Evolutionary conservation across 2,797 vertebrate genomes (phyloP).

Genomic region (Microctenopoma steveboyesi): DNA sequence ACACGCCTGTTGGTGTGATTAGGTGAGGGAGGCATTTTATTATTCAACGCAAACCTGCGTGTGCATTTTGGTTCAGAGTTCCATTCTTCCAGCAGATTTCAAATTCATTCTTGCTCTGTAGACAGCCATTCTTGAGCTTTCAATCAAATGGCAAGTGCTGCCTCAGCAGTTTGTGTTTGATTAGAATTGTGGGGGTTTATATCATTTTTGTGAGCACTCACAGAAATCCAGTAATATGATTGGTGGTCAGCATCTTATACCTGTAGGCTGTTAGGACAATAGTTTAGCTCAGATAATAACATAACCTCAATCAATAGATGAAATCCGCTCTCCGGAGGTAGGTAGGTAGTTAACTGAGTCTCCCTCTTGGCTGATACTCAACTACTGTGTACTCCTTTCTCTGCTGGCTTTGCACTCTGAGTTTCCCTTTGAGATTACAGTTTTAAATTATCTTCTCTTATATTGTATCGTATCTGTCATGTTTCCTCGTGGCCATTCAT

Average conservation of each 20-base stretch:
- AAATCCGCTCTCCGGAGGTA: constrained; percentile 14
- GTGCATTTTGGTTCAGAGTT: background rate
- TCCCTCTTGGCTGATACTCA: constrained; percentile 17
- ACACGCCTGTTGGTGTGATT: constrained; percentile 28
- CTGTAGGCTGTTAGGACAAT: background rate
- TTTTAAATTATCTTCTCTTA: constrained; percentile 51
- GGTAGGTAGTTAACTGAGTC: constrained; percentile 18
- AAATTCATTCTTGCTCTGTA: no score
- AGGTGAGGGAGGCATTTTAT: constrained; percentile 15
- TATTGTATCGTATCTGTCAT: constrained; percentile 45
- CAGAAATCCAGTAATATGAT: background rate
- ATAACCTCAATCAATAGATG: constrained; percentile 3
- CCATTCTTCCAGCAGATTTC: no score
- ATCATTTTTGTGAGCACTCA: background rate
- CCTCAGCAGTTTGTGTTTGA: background rate
- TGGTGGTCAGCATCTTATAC: constrained; percentile 3
- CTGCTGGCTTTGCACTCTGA: constrained; percentile 28
- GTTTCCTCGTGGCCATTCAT: constrained; percentile 49
- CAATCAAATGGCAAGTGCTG: background rate
- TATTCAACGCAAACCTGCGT: background rate
- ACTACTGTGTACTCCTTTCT: constrained; percentile 18
- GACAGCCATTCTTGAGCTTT: background rate
- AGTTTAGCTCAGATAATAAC: constrained; percentile 18
- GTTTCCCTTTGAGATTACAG: constrained; percentile 38
- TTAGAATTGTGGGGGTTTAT: no score